Base-by-base conservation (phyloP, 1,140 invertebrate species). In the Drosophila virilis region DNA sequence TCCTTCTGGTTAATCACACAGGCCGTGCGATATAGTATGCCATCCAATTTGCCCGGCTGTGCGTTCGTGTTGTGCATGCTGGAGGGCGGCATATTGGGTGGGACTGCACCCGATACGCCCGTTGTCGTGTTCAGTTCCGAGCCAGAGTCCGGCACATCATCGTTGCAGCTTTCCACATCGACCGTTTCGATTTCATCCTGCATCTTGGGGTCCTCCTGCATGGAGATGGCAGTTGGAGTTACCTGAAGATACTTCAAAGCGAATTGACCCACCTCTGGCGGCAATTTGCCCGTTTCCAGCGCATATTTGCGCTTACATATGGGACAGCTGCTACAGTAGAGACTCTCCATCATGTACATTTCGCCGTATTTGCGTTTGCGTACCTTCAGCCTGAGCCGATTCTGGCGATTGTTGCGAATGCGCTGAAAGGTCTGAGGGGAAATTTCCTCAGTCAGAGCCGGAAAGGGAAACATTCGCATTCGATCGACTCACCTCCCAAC, bases 401-500 rank as follows among this genome's bases (percentile, higher is more conserved):
- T 95, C 82, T 97, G 96, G 80, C 97, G 93, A 91, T 97, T 97
- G 46, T 95, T 95, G 80, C 96, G 95, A 71, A 97, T 96, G 77
- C 96, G 93, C 91, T 97, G 95, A 92, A 97, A 97, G 17, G 96
- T 97, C 95, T 93, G 13, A 8, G 58, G 46, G 3, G 2, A 32
- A 33, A 8, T 13, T 10, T 12, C n/a, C 8, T 38, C 2, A n/a
- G 10, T 13, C 6, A 1, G 5, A 2, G 2, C 10, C 22, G 2
- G 22, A 28, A 3, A 17, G 17, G 17, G 22, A 6, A 7, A 3
- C 5, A 8, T 28, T 2, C 17, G 4, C 4, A 7, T 12, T 17
- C 17, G 10, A 12, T 0, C 8, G 10, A 37, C 90, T 79, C 68
- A 93, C 93, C 93, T 97, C 96, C 96, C 96, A 97, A 89, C 96